Conservation (phyloP, 2,113 vertebrate genomes). For the Alligator sinensis region DNA sequence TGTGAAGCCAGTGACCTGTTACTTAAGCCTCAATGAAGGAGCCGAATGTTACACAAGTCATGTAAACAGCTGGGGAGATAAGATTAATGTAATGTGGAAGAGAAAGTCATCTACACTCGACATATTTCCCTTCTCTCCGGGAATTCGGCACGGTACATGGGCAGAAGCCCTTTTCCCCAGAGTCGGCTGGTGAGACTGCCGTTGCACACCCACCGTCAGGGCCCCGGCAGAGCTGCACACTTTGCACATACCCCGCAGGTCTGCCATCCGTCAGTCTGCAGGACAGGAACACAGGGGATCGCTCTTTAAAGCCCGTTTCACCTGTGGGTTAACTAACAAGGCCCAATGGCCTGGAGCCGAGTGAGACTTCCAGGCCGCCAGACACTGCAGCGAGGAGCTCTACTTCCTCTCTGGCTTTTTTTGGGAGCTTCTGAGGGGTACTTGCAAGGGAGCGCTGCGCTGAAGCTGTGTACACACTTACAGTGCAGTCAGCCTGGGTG, state of each 20-base stretch:
- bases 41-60: not conserved
- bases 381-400: slow-evolving; percentile 18
- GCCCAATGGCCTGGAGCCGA: slow-evolving; percentile 32
- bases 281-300: not conserved
- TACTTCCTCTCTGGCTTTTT: slow-evolving; percentile 46
- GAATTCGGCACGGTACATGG: not conserved
- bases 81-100: not conserved
- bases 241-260: accelerated
- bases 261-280: not conserved
- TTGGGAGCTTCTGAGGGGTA: slow-evolving; percentile 14
- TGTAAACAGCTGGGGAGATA: not conserved
- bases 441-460: not conserved
- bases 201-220: accelerated
- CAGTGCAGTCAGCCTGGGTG: not conserved
- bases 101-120: not conserved
- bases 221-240: not conserved
- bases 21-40: not conserved
- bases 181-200: not conserved
- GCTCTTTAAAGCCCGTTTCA: not conserved
- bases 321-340: slow-evolving; percentile 21
- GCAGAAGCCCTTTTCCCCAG: not conserved
- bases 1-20: not conserved
- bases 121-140: not conserved
- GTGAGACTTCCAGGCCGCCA: slow-evolving; percentile 12
- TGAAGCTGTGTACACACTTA: slow-evolving; percentile 32